Evolutionary conservation across 92 coral and sea anemone genomes (phyloP), one percentile per base, ranked within the genome.

Genomic region (Epizoanthus ramosus): DNA sequence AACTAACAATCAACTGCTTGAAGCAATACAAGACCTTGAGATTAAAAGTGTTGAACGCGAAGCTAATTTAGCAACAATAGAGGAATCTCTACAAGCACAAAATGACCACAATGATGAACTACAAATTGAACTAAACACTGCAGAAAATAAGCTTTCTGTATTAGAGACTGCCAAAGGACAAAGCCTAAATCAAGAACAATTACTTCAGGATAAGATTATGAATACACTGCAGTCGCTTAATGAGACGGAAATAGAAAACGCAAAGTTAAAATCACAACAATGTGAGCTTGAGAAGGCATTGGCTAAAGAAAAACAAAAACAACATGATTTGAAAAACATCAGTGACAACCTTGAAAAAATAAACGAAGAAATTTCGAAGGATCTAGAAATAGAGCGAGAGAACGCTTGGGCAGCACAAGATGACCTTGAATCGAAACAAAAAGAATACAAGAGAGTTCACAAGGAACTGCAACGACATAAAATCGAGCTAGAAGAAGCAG

Each of bases 281-380:
- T 39, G 74, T 28, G 89, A 60, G 63, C 57, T 86, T 68, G 97
- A 91, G 65, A 87, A 81, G 53, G 66, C 71, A 60, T 58, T 93
- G 25, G 83, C 75, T 4, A 94, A 89, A 37, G 65, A 82, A 50
- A 71, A 80, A 25, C 83, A 65, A 60, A 89, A 75, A 56, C 92
- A 83, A 16, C 92, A 83, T 37, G 81, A 84, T 53, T 21, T 93
- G 19, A 92, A 89, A 74, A 88, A 79, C 60, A 87, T 85, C 59
- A 87, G 85, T 56, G 89, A 92, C 18, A 90, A 87, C 21, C 76
- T 93, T 71, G 94, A 90, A 19, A 91, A 88, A 84, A 81, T 79
- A 65, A 87, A 80, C 74, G 89, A 80, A 23, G 94, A 91, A 8
- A 73, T 92, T n/a, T 71, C 79, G 17, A 90, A 92, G 73, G 92